A percentile compares a stretch with the other conserved stretches of the same genome.
phyloP scores from a whole-genome alignment of 2,113 vertebrate species.

The Eonycteris spelaea region DNA sequence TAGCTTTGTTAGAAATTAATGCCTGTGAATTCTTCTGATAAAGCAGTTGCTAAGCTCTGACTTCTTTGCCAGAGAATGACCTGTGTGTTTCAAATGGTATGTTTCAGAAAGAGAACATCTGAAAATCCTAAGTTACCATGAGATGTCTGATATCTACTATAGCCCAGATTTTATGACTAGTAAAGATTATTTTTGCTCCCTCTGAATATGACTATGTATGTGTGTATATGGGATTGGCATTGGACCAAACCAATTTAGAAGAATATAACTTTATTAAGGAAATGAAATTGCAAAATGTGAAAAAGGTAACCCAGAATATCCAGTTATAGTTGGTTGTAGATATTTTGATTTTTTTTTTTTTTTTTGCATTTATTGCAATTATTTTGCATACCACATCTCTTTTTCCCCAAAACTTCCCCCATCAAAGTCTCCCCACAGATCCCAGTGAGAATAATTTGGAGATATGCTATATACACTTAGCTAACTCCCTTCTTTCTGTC shows the following conservation, averaged over 20 bases:
- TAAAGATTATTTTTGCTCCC: not conserved
- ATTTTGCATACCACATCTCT: conserved; percentile 50
- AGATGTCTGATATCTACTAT: conserved; percentile 3
- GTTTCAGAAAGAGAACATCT: conserved; percentile 6
- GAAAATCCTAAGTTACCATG: not conserved
- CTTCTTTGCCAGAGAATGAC: conserved; percentile 47
- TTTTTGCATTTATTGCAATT: conserved; percentile 65
- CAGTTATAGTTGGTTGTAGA: not conserved
- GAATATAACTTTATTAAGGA: conserved; percentile 30
- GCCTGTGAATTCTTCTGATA: conserved; percentile 31
- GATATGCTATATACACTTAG: conserved; percentile 56
- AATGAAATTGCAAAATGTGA: not conserved
- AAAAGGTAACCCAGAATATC: not conserved
- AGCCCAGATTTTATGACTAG: conserved; percentile 7
- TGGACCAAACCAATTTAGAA: conserved; percentile 23
- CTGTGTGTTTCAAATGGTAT: conserved; percentile 12
- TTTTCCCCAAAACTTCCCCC: not conserved
- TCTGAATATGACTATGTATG: not conserved
- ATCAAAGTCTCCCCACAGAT: not conserved
- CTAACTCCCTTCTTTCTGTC: conserved; percentile 46
- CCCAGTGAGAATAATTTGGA: conserved; percentile 70
- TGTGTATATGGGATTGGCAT: not conserved
- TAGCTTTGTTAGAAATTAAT: conserved; percentile 40
- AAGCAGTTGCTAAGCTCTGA: conserved; percentile 28
- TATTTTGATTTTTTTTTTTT: not conserved